Conservation (phyloP, 1,140 invertebrate species). For the Drosophila nigrodunni region DNA sequence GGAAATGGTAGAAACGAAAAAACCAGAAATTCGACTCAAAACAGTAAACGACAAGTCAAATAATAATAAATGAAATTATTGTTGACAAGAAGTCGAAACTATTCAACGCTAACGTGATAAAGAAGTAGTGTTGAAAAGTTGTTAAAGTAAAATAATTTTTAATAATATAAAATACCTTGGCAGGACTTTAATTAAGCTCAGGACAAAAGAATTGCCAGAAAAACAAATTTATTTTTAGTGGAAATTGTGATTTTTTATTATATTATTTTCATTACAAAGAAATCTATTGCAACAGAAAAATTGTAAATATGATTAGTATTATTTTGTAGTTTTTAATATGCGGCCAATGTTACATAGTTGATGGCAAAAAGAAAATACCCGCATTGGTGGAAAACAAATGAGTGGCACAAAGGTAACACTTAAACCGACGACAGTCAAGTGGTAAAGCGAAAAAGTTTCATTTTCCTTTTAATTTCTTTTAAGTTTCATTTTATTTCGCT, state of each 20-base stretch:
- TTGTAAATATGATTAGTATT: too few species aligned
- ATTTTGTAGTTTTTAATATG: too few species aligned
- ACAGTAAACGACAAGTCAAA: slow-evolving; percentile 2
- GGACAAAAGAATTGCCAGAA: too few species aligned
- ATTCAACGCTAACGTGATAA: background rate
- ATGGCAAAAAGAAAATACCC: background rate
- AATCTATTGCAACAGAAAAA: too few species aligned
- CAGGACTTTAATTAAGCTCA: too few species aligned
- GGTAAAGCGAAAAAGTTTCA: slow-evolving; percentile 2
- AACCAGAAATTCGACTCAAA: slow-evolving; percentile 9
- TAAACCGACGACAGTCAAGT: slow-evolving; percentile 5
- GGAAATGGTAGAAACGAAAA: background rate
- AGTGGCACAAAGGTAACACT: slow-evolving; percentile 1
- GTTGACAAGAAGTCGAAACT: slow-evolving; percentile 2
- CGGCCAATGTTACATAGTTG: background rate
- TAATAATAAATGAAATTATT: slow-evolving; percentile 24
- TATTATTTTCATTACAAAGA: too few species aligned
- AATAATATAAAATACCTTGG: too few species aligned
- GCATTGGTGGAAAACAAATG: background rate
- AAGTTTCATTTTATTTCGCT: background rate
- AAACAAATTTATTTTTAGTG: too few species aligned
- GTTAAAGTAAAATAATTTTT: too few species aligned
- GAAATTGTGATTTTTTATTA: too few species aligned
- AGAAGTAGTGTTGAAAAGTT: background rate
- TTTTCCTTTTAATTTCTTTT: background rate